Percentiles rank a stretch among this genome's conserved stretches.
phyloP scores from a whole-genome alignment of 2,113 vertebrate species.

The Canis aureus region DNA sequence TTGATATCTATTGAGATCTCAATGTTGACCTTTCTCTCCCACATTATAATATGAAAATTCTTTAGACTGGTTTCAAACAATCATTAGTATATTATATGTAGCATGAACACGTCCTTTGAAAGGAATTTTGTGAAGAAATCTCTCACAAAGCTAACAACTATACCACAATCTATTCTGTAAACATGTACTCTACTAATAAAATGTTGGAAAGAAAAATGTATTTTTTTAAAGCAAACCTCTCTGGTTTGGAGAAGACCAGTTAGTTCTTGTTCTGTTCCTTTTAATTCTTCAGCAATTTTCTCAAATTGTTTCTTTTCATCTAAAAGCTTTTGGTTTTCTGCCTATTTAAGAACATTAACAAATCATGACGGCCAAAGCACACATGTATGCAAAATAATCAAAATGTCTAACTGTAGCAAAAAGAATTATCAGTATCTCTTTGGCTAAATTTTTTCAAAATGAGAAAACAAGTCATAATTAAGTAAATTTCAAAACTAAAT shows the following conservation, averaged over 20 bases:
- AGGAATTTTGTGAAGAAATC: slow-evolving; percentile 48
- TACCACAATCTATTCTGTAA: slow-evolving; percentile 42
- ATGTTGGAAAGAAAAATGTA: slow-evolving; percentile 53
- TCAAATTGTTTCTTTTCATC: slow-evolving; percentile 86
- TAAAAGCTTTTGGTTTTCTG: slow-evolving; percentile 83
- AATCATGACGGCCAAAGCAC: slow-evolving; percentile 51
- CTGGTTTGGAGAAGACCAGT: slow-evolving; percentile 81
- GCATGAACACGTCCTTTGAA: not conserved
- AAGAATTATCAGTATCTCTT: slow-evolving; percentile 29
- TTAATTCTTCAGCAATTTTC: slow-evolving; percentile 85
- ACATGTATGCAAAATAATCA: slow-evolving; percentile 60
- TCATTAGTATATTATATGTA: slow-evolving; percentile 48
- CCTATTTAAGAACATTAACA: slow-evolving; percentile 84
- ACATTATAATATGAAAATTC: not conserved
- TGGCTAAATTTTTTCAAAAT: slow-evolving; percentile 21
- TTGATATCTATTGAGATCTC: not conserved
- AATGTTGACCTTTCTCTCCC: slow-evolving; percentile 46
- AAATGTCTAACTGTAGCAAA: not conserved
- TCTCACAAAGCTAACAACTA: slow-evolving; percentile 52
- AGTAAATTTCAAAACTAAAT: slow-evolving; percentile 41
- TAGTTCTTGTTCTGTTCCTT: slow-evolving; percentile 85
- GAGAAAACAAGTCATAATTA: slow-evolving; percentile 28
- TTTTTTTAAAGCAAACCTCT: slow-evolving; percentile 86
- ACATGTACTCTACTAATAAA: slow-evolving; percentile 53
- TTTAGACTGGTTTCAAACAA: not conserved